These are phyloP conservation scores for Venustaconcha ellipsiformis DNA, from an alignment of 1,140 invertebrate genomes.

Conservation along the genomic window DNA sequence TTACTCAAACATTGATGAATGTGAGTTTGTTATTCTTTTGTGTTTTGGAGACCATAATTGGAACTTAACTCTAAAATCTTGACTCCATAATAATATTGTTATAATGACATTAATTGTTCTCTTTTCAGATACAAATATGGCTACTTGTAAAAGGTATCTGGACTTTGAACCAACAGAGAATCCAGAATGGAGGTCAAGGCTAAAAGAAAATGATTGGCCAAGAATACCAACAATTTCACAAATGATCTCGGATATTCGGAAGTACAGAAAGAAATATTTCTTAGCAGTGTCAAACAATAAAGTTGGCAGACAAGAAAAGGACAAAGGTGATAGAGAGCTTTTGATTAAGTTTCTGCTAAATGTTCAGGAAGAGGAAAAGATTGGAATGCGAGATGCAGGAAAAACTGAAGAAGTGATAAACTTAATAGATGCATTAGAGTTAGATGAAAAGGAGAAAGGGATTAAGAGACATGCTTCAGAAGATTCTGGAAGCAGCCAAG, in stretches of 20 bases:
- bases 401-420: conserved; percentile 3
- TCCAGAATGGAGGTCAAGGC: conserved; percentile 2
- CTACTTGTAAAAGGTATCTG: too few relatives aligned
- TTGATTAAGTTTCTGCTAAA: conserved; percentile 3
- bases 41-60: too few relatives aligned
- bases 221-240: conserved; percentile 2
- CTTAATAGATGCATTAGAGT: neutral
- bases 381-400: conserved; percentile 6
- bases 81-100: too few relatives aligned
- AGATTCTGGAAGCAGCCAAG: neutral
- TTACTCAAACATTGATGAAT: too few relatives aligned
- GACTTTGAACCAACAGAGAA: conserved; percentile 10
- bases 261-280: neutral
- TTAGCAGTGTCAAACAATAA: neutral
- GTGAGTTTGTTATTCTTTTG: too few relatives aligned
- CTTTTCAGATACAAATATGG: too few relatives aligned
- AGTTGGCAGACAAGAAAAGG: neutral
- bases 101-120: too few relatives aligned
- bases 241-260: conserved; percentile 4
- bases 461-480: neutral
- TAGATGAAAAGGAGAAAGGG: neutral
- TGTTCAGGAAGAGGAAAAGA: conserved; percentile 4
- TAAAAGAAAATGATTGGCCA: neutral
- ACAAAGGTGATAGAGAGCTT: neutral
- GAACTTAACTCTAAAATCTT: too few relatives aligned